Evolutionary conservation across 1,140 invertebrate species (phyloP).

Genomic region (Elysia chlorotica): DNA sequence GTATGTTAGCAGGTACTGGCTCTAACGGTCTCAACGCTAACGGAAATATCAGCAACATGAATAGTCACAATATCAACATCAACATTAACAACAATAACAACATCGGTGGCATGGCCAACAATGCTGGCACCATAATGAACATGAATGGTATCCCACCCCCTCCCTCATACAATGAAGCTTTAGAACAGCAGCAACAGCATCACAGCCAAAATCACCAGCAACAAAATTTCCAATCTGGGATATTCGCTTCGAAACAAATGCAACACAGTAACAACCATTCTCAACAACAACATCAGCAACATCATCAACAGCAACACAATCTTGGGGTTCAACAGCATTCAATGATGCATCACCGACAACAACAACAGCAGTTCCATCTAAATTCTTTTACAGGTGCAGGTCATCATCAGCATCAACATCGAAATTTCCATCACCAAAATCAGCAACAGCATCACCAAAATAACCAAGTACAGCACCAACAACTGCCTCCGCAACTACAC

Average conservation of each 20-base stretch:
- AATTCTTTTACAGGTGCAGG: no score
- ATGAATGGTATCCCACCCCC: conserved; percentile 43
- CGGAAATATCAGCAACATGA: neutral
- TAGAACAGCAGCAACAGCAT: conserved; percentile 39
- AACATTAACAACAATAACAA: neutral
- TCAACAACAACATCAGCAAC: neutral
- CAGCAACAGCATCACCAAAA: conserved; percentile 30
- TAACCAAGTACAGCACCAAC: conserved; percentile 22
- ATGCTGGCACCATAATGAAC: conserved; percentile 15
- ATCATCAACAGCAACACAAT: conserved; percentile 17
- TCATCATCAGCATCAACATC: conserved; percentile 17
- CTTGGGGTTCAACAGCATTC: neutral
- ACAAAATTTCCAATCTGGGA: no score
- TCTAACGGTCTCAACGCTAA: neutral
- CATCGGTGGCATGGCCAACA: conserved; percentile 9
- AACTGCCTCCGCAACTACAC: neutral
- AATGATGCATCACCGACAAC: conserved; percentile 6
- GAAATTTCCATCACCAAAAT: conserved; percentile 19
- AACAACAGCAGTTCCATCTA: conserved; percentile 27
- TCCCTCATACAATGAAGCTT: conserved; percentile 54
- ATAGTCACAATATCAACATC: neutral
- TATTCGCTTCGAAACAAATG: conserved; percentile 19
- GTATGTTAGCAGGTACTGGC: neutral
- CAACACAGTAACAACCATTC: neutral
- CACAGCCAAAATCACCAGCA: conserved; percentile 20